Conservation (phyloP, 2,113 vertebrate genomes). For the Gracilinanus agilis region DNA sequence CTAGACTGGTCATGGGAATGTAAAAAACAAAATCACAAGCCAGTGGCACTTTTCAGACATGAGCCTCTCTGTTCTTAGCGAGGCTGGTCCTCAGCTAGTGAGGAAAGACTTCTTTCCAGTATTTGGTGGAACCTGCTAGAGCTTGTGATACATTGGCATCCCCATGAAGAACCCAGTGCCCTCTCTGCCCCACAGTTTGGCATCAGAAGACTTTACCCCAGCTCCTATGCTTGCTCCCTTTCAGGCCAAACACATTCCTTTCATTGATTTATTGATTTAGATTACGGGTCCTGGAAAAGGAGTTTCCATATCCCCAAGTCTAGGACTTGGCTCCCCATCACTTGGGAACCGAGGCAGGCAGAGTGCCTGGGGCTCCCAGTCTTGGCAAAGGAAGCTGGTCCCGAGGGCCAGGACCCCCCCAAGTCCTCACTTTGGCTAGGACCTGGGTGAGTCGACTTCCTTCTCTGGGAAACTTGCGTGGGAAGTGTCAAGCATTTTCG, state of each 20-base stretch:
- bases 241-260: background rate
- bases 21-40: background rate
- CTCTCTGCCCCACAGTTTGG: background rate
- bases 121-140: background rate
- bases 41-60: background rate
- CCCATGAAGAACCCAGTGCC: background rate
- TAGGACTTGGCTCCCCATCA: background rate
- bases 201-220: background rate
- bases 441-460: background rate
- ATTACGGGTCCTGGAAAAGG: fast-evolving
- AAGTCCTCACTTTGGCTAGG: background rate
- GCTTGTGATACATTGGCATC: background rate
- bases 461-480: background rate
- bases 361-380: fast-evolving
- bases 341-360: background rate
- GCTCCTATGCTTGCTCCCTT: background rate
- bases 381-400: background rate
- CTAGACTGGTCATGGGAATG: background rate
- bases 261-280: background rate
- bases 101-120: background rate
- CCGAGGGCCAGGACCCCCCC: background rate
- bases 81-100: background rate
- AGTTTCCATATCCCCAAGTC: no score
- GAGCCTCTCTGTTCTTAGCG: background rate
- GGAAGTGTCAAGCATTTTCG: conserved; percentile 21